Evolutionary conservation across 1,140 invertebrate species (phyloP).

Genomic region (Drepana arcuata): DNA sequence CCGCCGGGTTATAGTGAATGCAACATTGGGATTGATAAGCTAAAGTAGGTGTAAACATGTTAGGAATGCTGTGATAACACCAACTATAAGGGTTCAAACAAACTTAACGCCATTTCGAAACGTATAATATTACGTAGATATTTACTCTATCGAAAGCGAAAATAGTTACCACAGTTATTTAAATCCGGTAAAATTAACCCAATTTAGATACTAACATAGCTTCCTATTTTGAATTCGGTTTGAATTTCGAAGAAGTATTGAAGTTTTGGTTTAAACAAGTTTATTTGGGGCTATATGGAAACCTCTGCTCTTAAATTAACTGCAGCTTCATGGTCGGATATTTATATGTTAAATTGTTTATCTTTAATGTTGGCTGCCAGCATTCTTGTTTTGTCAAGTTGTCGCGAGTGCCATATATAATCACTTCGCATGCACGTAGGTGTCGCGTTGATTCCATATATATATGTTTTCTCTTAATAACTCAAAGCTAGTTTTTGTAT

Average conservation of each 20-base stretch:
- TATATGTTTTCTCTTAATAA: not conserved
- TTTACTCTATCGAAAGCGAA: not conserved
- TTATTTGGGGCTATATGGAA: not conserved
- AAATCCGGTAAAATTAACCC: not conserved
- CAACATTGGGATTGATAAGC: not conserved
- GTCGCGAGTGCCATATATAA: no score
- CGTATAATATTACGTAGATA: not conserved
- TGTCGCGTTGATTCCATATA: not conserved
- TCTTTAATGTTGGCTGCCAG: not conserved
- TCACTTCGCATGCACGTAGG: not conserved
- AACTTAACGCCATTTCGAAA: not conserved
- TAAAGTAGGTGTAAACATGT: not conserved
- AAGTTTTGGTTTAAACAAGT: not conserved
- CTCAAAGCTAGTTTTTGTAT: not conserved
- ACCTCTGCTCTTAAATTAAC: no score
- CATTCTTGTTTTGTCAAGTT: no score
- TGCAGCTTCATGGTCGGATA: not conserved
- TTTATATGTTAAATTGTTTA: not conserved
- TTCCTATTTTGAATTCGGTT: no score
- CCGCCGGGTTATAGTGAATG: slow-evolving; percentile 4
- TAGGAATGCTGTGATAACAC: slow-evolving; percentile 9
- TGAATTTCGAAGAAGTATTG: not conserved
- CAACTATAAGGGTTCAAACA: not conserved
- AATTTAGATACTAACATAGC: no score
- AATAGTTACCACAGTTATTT: not conserved